These are phyloP conservation scores for Podarcis siculus DNA, from an alignment of 2,797 vertebrate species.

Conservation along the genomic window DNA sequence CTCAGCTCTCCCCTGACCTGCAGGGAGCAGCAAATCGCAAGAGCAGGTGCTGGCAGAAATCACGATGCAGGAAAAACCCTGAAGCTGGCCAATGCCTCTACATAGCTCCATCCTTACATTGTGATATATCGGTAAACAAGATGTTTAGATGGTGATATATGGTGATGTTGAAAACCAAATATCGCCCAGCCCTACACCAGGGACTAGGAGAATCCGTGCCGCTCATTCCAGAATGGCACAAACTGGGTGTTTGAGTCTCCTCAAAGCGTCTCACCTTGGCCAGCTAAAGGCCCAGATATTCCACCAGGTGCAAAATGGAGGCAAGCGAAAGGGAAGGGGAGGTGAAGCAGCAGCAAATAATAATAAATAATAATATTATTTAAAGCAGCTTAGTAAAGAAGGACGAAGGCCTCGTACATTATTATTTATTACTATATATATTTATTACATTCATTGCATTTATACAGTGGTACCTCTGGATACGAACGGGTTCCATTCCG, in stretches of 20 bases:
- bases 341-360: not conserved
- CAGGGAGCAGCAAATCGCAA: too few relatives aligned
- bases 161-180: too few relatives aligned
- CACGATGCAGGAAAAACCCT: too few relatives aligned
- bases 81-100: too few relatives aligned
- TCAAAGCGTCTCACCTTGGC: fast-evolving
- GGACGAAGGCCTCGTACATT: not conserved
- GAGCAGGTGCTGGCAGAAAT: too few relatives aligned
- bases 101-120: too few relatives aligned
- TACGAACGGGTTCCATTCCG: too few relatives aligned
- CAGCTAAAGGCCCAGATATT: not conserved
- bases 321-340: not conserved
- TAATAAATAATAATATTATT: not conserved
- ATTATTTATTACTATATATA: not conserved
- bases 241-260: not conserved
- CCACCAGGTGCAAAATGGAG: not conserved
- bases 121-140: too few relatives aligned
- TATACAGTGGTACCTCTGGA: too few relatives aligned
- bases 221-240: fast-evolving
- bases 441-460: too few relatives aligned
- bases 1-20: too few relatives aligned
- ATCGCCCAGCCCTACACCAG: not conserved
- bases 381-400: not conserved
- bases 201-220: fast-evolving
- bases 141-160: too few relatives aligned